phyloP scores from a whole-genome alignment of 2,888 invertebrate genomes.

The Netelia fuscicornis region DNA sequence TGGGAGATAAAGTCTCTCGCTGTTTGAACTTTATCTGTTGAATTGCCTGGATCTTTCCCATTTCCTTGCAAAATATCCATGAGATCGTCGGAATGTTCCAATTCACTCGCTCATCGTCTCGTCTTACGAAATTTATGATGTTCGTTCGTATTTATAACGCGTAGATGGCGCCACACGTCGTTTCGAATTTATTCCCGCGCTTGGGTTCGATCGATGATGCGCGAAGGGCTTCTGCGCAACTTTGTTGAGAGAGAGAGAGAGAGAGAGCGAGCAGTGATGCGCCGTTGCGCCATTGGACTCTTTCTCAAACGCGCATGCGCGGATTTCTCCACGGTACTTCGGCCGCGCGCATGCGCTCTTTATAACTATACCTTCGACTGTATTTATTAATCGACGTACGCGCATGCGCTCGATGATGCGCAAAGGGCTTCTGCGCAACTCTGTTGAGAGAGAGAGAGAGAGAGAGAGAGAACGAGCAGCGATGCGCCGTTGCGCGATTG shows the following conservation, averaged over 20 bases:
- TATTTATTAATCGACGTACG: not conserved
- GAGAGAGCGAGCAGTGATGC: slow-evolving; percentile 10
- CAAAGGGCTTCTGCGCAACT: no score
- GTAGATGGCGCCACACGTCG: not conserved
- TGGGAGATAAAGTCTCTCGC: not conserved
- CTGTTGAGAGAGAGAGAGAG: no score
- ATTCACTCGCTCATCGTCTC: slow-evolving; percentile 14
- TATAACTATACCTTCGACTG: slow-evolving; percentile 7
- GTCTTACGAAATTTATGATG: not conserved
- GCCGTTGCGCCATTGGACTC: slow-evolving; percentile 67
- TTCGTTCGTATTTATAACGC: not conserved
- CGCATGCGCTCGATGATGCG: no score
- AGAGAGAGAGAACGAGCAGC: slow-evolving; percentile 1
- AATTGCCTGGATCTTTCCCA: not conserved
- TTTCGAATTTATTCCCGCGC: slow-evolving; percentile 43
- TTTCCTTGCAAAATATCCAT: slow-evolving; percentile 16
- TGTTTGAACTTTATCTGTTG: not conserved
- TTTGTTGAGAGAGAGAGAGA: not conserved
- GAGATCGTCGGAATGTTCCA: slow-evolving; percentile 30
- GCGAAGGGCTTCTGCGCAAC: slow-evolving; percentile 48
- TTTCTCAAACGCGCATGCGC: slow-evolving; percentile 61
- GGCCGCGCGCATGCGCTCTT: slow-evolving; percentile 9
- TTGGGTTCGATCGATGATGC: slow-evolving; percentile 58
- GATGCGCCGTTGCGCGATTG: slow-evolving; percentile 65
- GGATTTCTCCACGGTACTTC: slow-evolving; percentile 64